phyloP scores from a whole-genome alignment of 92 coral and sea anemone species.

The Pocillopora meandrina region DNA sequence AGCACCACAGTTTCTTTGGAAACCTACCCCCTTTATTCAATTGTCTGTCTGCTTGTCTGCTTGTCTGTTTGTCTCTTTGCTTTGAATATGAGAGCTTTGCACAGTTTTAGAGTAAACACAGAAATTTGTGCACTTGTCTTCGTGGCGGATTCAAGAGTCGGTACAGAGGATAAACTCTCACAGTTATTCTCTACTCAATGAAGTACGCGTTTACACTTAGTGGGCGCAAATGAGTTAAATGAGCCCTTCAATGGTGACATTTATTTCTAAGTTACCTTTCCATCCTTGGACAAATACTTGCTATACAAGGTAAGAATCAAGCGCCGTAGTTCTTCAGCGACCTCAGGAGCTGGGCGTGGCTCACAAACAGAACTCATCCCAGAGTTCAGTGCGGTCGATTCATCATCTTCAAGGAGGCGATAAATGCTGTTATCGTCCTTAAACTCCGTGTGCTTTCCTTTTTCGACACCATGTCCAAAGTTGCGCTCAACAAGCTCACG shows the following conservation, averaged over 20 bases:
- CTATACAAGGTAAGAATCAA: slow-evolving; percentile 75
- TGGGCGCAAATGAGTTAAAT: too few species aligned
- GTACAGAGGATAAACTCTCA: too few species aligned
- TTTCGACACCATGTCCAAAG: slow-evolving; percentile 78
- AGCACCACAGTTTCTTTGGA: too few species aligned
- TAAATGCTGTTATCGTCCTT: slow-evolving; percentile 84
- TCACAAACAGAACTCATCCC: slow-evolving; percentile 92
- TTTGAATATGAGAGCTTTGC: too few species aligned
- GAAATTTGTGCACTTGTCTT: too few species aligned
- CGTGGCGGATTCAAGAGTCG: too few species aligned
- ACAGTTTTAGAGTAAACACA: too few species aligned
- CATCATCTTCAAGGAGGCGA: slow-evolving; percentile 92
- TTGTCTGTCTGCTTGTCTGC: too few species aligned
- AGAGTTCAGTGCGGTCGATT: slow-evolving; percentile 89
- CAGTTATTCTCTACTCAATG: too few species aligned
- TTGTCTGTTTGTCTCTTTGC: too few species aligned
- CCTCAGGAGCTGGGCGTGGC: slow-evolving; percentile 94
- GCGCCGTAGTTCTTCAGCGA: slow-evolving; percentile 88
- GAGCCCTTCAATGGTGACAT: neutral
- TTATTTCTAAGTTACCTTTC: slow-evolving; percentile 64
- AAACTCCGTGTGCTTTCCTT: slow-evolving; percentile 63
- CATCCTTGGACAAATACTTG: slow-evolving; percentile 83
- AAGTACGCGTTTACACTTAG: too few species aligned
- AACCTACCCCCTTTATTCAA: too few species aligned
- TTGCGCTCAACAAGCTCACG: slow-evolving; percentile 82